A percentile compares a stretch with the other conserved stretches of the same genome.
Evolutionary conservation across 2,113 vertebrate species (phyloP).

Genomic region (Butorides virescens): DNA sequence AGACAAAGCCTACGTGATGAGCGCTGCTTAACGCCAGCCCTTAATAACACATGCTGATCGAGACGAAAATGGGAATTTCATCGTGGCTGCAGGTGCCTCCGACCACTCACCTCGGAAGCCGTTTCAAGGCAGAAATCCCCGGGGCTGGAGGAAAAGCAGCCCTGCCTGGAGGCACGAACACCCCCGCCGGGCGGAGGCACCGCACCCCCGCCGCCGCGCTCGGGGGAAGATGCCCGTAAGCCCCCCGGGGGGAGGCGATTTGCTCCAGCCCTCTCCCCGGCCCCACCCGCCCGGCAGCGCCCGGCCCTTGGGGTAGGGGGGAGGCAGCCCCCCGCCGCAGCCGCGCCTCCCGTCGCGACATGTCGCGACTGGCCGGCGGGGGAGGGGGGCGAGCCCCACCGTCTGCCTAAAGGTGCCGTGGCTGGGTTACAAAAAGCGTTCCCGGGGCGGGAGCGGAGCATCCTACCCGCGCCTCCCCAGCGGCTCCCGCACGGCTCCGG

Average conservation of each 20-base stretch:
- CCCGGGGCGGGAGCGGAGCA: neutral
- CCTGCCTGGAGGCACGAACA: neutral
- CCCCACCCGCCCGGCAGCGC: neutral
- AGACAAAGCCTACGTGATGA: conserved; percentile 43
- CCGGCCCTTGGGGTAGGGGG: neutral
- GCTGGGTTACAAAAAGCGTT: neutral
- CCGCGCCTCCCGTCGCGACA: conserved; percentile 3
- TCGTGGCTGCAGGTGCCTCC: conserved; percentile 29
- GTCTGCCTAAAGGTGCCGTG: neutral
- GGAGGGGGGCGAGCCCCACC: neutral
- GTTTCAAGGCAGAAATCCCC: neutral
- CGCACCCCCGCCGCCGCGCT: neutral
- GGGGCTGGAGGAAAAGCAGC: neutral
- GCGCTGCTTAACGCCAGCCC: neutral
- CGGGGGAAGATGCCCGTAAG: neutral
- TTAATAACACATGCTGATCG: neutral
- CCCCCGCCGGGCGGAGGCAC: conserved; percentile 2
- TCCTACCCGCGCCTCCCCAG: neutral
- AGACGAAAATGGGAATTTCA: neutral
- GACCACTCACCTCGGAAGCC: conserved; percentile 22
- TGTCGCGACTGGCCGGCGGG: neutral
- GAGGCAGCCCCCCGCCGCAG: neutral
- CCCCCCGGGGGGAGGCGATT: neutral
- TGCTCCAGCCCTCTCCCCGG: neutral
- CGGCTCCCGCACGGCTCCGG: neutral